Evolutionary conservation across 2,888 invertebrate species (phyloP), one percentile per base, ranked within the genome.

Genomic region (Hydropsyche betteni): DNA sequence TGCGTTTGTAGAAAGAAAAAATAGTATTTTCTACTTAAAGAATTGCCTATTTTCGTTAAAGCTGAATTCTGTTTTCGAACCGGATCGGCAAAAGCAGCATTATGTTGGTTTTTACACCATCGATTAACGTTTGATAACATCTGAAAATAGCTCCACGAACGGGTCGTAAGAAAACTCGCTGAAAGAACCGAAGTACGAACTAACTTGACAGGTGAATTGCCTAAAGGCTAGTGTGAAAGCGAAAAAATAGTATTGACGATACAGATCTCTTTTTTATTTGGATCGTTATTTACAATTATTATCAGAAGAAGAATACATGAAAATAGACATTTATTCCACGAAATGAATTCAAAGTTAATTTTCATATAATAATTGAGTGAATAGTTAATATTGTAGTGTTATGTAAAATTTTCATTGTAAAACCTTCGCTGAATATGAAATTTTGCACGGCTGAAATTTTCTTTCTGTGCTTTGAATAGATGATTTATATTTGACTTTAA

Each of bases 161-260:
- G 16, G 64, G 64, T 64, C 36, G 64, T 36, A 36, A 44, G 24
- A 36, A 64, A 64, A 64, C 34, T 12, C n/a, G 36, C 34, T 64
- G 64, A 64, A 64, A 64, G 8, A 64, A 64, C 36, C 44, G 36
- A 34, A 64, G 64, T 64, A 64, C 64, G 36, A 34, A n/a, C 34
- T 12, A 64, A 64, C 64, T 64, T 64, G 64, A 64, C 64, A 64
- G 64, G 64, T 64, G 64, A 64, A 64, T 64, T 64, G 64, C 64
- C 34, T 36, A 12, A 55, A 14, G 55, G 55, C 36, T 12, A 36
- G 61, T 61, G n/a, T 61, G 61, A 14, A 36, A 33, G 36, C 33
- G 36, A 36, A 64, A 64, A 64, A 58, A 58, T 16, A 61, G 14
- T 10, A 61, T 16, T 61, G 33, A 33, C 24, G 61, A 61, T 61